These are phyloP conservation scores for Bubalus kerabau DNA, from an alignment of 2,113 vertebrate genomes.

Conservation along the genomic window DNA sequence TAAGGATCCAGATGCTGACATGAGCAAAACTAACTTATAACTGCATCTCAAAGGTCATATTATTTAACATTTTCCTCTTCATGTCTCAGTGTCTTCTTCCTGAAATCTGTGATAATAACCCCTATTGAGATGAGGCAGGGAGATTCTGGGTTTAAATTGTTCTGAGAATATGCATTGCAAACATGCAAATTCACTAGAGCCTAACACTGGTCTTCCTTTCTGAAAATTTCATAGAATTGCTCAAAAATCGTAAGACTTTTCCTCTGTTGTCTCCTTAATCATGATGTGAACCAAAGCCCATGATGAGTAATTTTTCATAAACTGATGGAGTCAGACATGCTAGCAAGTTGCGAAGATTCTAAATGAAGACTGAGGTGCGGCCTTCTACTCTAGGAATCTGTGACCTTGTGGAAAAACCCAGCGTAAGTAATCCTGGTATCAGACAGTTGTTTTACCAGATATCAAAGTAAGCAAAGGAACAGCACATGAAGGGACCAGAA, in stretches of 20 bases:
- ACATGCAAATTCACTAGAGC: background rate
- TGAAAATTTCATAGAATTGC: background rate
- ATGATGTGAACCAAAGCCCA: background rate
- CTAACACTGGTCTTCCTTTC: background rate
- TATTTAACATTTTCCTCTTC: background rate
- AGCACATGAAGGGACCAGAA: rapidly evolving
- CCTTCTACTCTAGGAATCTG: background rate
- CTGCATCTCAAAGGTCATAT: background rate
- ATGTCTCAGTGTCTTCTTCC: background rate
- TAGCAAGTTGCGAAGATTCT: background rate
- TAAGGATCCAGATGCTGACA: background rate
- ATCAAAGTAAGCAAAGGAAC: background rate
- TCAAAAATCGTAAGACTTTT: background rate
- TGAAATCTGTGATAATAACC: background rate
- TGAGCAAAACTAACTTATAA: background rate
- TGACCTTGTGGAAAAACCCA: background rate
- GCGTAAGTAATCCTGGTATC: rapidly evolving
- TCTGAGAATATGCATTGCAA: no score
- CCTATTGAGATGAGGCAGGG: background rate
- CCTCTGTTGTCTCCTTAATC: background rate
- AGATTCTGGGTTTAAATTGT: background rate
- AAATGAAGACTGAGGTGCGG: rapidly evolving
- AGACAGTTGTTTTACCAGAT: background rate
- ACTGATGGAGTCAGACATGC: background rate
- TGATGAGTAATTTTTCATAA: background rate